Evolutionary conservation across 2,797 vertebrate genomes (phyloP).

Genomic region (Chelidonichthys spinosus): DNA sequence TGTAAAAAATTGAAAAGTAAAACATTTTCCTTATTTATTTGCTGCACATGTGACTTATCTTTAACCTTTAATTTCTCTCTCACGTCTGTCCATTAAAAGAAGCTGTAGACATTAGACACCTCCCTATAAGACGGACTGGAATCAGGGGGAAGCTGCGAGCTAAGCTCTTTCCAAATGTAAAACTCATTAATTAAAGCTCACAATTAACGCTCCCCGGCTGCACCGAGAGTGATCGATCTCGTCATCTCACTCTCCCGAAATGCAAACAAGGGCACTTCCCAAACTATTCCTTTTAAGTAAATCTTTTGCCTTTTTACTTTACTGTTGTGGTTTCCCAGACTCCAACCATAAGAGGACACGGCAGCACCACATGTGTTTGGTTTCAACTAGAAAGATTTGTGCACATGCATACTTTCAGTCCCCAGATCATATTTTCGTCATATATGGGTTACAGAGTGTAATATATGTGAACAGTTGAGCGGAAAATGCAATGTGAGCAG

Average conservation of each 20-base stretch:
- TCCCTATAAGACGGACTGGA: neutral
- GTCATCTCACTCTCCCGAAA: neutral
- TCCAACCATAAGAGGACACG: conserved; percentile 6
- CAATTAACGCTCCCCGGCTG: neutral
- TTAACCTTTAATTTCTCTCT: neutral
- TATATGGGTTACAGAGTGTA: conserved; percentile 9
- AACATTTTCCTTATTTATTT: neutral
- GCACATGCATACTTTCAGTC: neutral
- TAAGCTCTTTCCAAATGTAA: neutral
- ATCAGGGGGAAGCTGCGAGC: neutral
- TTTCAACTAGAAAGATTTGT: neutral
- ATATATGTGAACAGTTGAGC: conserved; percentile 29
- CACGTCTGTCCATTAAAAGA: neutral
- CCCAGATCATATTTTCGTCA: conserved; percentile 11
- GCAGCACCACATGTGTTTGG: neutral
- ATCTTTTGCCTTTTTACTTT: neutral
- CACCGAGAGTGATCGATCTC: neutral
- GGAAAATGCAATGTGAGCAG: conserved; percentile 39
- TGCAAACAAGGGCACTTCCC: neutral
- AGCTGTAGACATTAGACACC: neutral
- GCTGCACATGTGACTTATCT: neutral
- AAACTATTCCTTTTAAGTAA: neutral
- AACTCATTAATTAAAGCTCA: neutral
- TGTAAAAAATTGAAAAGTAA: neutral
- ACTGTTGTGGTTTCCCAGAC: neutral